These are phyloP conservation scores for Callosobruchus maculatus DNA, from an alignment of 2,888 invertebrate species.

Conservation along the genomic window DNA sequence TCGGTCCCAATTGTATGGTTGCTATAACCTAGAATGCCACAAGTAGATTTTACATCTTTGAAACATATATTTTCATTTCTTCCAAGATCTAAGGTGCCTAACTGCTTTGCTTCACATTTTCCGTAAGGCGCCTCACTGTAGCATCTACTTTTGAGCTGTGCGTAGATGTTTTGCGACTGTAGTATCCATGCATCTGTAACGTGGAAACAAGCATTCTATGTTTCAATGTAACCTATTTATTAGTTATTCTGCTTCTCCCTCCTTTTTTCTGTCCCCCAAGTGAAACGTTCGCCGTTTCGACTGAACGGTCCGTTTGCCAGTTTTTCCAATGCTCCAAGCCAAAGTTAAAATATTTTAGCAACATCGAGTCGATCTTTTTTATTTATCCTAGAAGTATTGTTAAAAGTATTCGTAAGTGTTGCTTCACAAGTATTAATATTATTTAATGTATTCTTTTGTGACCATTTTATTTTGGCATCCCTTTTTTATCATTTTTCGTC, in stretches of 20 bases:
- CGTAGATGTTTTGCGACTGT: conserved; percentile 35
- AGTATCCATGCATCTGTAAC: conserved; percentile 24
- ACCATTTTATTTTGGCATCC: conserved; percentile 42
- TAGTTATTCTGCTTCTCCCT: neutral
- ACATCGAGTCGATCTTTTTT: conserved; percentile 7
- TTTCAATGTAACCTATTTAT: neutral
- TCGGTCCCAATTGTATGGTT: too few relatives aligned
- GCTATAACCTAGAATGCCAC: too few relatives aligned
- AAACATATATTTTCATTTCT: too few relatives aligned
- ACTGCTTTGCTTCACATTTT: neutral
- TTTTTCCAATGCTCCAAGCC: conserved; percentile 40
- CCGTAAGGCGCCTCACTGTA: too few relatives aligned
- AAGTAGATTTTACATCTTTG: too few relatives aligned
- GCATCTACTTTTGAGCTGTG: too few relatives aligned
- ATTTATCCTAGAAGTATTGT: conserved; percentile 10
- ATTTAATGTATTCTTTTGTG: conserved; percentile 39
- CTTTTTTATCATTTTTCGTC: conserved; percentile 39
- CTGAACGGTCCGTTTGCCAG: neutral
- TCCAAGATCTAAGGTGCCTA: neutral
- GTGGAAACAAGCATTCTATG: neutral
- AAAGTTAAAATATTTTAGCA: conserved; percentile 38
- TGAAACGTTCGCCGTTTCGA: neutral
- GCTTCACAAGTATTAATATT: conserved; percentile 43
- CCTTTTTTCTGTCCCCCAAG: neutral
- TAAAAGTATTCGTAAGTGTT: conserved; percentile 18